Conservation (phyloP, 2,113 vertebrate species). For the Danio rerio region DNA sequence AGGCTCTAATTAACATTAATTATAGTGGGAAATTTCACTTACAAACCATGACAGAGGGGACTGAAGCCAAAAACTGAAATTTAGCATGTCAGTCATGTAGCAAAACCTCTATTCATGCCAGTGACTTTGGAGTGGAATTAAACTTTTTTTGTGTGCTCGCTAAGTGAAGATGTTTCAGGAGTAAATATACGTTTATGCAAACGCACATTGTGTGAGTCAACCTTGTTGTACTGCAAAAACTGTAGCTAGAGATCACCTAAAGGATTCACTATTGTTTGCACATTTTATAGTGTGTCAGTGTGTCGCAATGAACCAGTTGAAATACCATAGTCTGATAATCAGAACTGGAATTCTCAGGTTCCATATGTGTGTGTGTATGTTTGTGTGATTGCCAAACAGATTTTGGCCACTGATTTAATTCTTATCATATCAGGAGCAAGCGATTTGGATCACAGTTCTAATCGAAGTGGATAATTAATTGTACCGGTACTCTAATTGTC, state of each 20-base stretch:
- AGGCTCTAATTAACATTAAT: conserved; percentile 82
- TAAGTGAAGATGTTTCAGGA: neutral
- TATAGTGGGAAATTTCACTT: conserved; percentile 77
- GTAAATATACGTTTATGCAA: conserved; percentile 34
- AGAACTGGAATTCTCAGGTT: conserved; percentile 50
- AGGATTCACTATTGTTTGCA: neutral
- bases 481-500: conserved; percentile 4
- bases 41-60: conserved; percentile 64
- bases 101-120: conserved; percentile 56
- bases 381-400: conserved; percentile 19
- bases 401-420: conserved; percentile 17
- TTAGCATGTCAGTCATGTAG: conserved; percentile 58
- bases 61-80: conserved; percentile 59
- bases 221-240: neutral
- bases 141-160: neutral
- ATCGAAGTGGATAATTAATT: conserved; percentile 14
- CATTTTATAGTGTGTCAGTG: conserved; percentile 19
- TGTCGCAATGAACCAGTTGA: conserved; percentile 2
- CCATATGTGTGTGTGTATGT: neutral
- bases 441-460: conserved; percentile 21
- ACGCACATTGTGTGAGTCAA: neutral
- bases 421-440: neutral
- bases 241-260: neutral
- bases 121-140: conserved; percentile 28
- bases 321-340: conserved; percentile 26